Evolutionary conservation across 2,888 invertebrate genomes (phyloP).

Genomic region (Watsonalla binaria): DNA sequence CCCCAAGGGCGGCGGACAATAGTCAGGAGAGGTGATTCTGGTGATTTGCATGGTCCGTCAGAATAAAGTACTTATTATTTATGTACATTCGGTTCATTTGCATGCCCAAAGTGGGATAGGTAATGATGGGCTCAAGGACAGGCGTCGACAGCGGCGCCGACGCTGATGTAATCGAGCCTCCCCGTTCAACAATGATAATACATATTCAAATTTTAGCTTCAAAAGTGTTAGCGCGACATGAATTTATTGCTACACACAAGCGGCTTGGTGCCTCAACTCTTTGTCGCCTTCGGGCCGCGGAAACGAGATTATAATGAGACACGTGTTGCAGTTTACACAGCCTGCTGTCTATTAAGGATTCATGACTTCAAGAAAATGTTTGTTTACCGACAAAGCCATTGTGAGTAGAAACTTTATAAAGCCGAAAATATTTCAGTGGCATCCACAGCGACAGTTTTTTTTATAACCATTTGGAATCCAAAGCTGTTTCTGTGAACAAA

Average conservation of each 20-base stretch:
- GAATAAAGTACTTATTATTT: slow-evolving; percentile 44
- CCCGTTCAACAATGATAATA: slow-evolving; percentile 38
- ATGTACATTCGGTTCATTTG: slow-evolving; percentile 63
- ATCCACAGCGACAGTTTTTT: slow-evolving; percentile 16
- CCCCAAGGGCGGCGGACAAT: slow-evolving; percentile 71
- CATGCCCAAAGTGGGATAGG: slow-evolving; percentile 60
- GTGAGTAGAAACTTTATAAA: slow-evolving; percentile 38
- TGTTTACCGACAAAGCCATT: slow-evolving; percentile 33
- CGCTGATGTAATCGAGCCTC: slow-evolving; percentile 65
- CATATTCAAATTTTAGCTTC: slow-evolving; percentile 60
- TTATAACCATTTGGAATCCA: slow-evolving; percentile 27
- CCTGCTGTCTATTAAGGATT: slow-evolving; percentile 28
- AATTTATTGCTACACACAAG: slow-evolving; percentile 40
- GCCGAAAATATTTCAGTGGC: slow-evolving; percentile 19
- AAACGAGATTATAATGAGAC: slow-evolving; percentile 42
- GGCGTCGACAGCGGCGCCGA: slow-evolving; percentile 40
- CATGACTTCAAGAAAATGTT: slow-evolving; percentile 32
- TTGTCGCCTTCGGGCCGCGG: slow-evolving; percentile 34
- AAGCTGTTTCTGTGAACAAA: slow-evolving; percentile 34
- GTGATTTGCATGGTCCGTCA: slow-evolving; percentile 60
- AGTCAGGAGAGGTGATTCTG: slow-evolving; percentile 65
- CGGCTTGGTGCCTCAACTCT: slow-evolving; percentile 34
- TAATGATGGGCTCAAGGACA: slow-evolving; percentile 44
- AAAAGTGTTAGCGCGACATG: slow-evolving; percentile 50
- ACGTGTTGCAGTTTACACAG: slow-evolving; percentile 61